Base-by-base conservation (phyloP, 1,140 invertebrate genomes). In the Coptotermes formosanus region DNA sequence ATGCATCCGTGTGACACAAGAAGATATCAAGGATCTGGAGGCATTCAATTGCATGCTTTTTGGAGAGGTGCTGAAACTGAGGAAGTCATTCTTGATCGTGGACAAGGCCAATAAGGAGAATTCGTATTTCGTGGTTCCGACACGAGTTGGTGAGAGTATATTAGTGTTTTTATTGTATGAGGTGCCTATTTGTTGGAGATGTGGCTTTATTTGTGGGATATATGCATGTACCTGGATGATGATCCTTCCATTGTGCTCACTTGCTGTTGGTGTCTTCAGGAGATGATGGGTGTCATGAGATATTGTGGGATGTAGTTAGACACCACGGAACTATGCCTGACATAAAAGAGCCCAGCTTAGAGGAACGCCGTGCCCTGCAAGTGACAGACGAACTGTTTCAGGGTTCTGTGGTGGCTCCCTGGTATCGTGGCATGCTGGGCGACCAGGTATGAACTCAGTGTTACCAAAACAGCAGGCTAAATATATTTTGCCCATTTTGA, bases 321-420 rank as follows among this genome's bases (percentile, higher is more conserved):
- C 86, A 90, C 6, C 89, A 92, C 87, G 90, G 90, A 64, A 87
- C 83, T 14, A 82, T 89, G 4, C 90, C 52, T 83, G 90, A 12
- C 88, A 91, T 84, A 88, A 87, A 32, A 90, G 90, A 89, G 87
- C 92, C 91, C 16, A 90, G 90, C 3, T 88, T 91, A 44, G 92
- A 92, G 86, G 92, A 95, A 87, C 91, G 94, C 55, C 90, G 89
- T 75, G 90, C 91, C 21, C 93, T 95, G 87, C 87, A 90, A 4
- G 95, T 97, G 82, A 90, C 91, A 0, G 89, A 91, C 0, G 23
- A 92, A 82, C 91, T 93, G 44, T 96, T 94, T 89, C 88, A 92
- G 83, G 93, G 96, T 89, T 94, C 93, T 48, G 95, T 99, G 12
- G 95, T 98, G 0, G 96, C 95, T 88, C 97, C 97, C 16, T 97